These are phyloP conservation scores for Prionailurus bengalensis DNA, from an alignment of 2,113 vertebrate species.

Conservation along the genomic window DNA sequence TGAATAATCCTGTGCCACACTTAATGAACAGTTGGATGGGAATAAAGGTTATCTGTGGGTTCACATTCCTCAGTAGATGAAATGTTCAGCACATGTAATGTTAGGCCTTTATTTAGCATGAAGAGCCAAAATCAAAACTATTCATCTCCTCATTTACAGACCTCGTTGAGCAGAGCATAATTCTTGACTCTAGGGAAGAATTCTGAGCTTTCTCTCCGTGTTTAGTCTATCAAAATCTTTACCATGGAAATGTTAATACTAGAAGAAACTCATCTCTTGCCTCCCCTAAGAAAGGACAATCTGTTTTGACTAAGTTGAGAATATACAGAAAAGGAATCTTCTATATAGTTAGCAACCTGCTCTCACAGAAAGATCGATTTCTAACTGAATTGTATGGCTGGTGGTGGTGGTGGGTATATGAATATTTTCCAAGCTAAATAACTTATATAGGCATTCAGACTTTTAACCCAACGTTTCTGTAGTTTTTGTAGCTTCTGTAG, in stretches of 20 bases:
- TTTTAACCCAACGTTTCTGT: conserved; percentile 30
- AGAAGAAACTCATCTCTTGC: conserved; percentile 68
- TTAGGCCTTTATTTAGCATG: conserved; percentile 75
- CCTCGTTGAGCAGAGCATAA: conserved; percentile 55
- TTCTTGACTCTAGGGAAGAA: conserved; percentile 75
- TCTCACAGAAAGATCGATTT: conserved; percentile 64
- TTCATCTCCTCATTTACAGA: conserved; percentile 68
- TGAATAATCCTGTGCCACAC: conserved; percentile 46
- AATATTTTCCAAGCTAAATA: conserved; percentile 49
- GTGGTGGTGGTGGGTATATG: background rate
- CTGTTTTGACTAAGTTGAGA: conserved; percentile 80
- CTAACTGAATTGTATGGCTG: conserved; percentile 17
- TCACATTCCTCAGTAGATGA: conserved; percentile 68
- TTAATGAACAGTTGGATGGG: conserved; percentile 75
- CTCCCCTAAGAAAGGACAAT: conserved; percentile 55
- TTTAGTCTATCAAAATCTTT: conserved; percentile 81
- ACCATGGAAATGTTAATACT: conserved; percentile 76
- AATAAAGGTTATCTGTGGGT: conserved; percentile 71
- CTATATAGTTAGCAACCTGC: conserved; percentile 64
- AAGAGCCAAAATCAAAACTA: conserved; percentile 70
- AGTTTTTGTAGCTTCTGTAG: background rate
- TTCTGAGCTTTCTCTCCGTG: conserved; percentile 68
- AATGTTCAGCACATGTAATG: conserved; percentile 58
- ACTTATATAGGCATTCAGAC: conserved; percentile 12
- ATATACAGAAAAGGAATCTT: conserved; percentile 74